phyloP scores from a whole-genome alignment of 2,797 vertebrate species.

The Lycodopsis pacificus region DNA sequence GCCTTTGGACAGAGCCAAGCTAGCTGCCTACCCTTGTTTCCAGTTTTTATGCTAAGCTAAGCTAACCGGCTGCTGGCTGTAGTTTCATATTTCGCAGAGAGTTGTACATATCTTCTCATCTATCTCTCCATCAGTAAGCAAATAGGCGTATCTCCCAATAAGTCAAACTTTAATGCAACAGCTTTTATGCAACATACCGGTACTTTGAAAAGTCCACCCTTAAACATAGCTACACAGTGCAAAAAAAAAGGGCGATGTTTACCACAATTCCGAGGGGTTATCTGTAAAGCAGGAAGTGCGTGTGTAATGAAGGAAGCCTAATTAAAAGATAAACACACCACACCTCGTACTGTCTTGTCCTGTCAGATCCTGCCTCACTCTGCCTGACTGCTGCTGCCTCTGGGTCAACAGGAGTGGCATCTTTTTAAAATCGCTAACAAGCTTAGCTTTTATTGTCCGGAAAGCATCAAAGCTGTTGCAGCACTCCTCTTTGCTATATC shows the following conservation, averaged over 20 bases:
- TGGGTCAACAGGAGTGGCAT: slow-evolving; percentile 58
- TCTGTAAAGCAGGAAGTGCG: slow-evolving; percentile 73
- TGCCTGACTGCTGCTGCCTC: slow-evolving; percentile 55
- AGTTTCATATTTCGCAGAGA: background rate
- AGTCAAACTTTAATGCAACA: background rate
- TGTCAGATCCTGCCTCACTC: slow-evolving; percentile 76
- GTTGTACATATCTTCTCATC: background rate
- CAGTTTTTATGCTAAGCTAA: background rate
- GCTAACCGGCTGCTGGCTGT: background rate
- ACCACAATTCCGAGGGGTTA: slow-evolving; percentile 60
- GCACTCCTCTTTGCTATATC: background rate
- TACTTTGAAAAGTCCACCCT: slow-evolving; percentile 1
- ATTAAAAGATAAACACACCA: slow-evolving; percentile 79
- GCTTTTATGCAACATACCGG: background rate
- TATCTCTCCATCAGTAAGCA: background rate
- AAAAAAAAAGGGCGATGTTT: slow-evolving; percentile 53
- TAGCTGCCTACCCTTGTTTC: background rate
- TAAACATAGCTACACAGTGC: background rate
- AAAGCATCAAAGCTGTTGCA: slow-evolving; percentile 26
- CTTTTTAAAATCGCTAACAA: slow-evolving; percentile 21
- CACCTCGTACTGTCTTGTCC: slow-evolving; percentile 78
- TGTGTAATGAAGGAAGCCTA: slow-evolving; percentile 76
- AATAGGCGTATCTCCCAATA: background rate
- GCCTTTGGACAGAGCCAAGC: background rate
- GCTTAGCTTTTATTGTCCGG: background rate